Percentiles rank a stretch among this genome's conserved stretches.
Evolutionary conservation across 2,113 vertebrate genomes (phyloP).

Genomic region (Pan paniscus): DNA sequence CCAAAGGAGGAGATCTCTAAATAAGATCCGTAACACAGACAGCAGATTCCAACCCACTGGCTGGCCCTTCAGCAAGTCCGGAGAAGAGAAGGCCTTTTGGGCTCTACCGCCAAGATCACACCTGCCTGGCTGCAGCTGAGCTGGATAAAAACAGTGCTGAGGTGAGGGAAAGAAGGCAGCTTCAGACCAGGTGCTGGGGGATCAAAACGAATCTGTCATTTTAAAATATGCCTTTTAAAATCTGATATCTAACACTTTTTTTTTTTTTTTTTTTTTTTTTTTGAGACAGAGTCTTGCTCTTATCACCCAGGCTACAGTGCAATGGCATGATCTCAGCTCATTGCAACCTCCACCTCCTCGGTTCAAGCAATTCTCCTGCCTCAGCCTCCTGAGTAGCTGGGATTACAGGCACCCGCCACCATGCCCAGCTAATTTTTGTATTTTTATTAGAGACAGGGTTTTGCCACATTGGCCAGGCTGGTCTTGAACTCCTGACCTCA

Average conservation of each 20-base stretch:
- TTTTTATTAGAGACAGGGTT: too few species aligned
- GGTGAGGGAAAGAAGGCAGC: neutral
- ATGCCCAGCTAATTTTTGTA: too few species aligned
- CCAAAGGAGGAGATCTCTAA: neutral
- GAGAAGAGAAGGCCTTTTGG: neutral
- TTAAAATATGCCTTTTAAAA: slow-evolving; percentile 8
- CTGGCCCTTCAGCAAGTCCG: accelerated
- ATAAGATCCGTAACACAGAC: neutral
- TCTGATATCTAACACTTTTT: neutral
- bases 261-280: neutral
- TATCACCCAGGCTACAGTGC: too few species aligned
- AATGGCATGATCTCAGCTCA: too few species aligned
- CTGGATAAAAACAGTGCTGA: neutral
- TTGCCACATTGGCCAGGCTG: too few species aligned
- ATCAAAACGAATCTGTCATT: neutral
- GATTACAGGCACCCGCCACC: too few species aligned
- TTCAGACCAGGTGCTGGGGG: neutral
- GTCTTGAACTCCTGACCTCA: too few species aligned
- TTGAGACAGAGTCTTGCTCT: too few species aligned
- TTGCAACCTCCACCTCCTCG: too few species aligned
- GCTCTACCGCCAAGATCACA: accelerated
- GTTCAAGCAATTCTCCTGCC: too few species aligned
- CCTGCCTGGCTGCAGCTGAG: neutral
- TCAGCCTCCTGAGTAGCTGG: too few species aligned
- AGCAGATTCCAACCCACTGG: neutral